Base-by-base conservation (phyloP, 2,888 invertebrate genomes). In the Cantharis nigra region DNA sequence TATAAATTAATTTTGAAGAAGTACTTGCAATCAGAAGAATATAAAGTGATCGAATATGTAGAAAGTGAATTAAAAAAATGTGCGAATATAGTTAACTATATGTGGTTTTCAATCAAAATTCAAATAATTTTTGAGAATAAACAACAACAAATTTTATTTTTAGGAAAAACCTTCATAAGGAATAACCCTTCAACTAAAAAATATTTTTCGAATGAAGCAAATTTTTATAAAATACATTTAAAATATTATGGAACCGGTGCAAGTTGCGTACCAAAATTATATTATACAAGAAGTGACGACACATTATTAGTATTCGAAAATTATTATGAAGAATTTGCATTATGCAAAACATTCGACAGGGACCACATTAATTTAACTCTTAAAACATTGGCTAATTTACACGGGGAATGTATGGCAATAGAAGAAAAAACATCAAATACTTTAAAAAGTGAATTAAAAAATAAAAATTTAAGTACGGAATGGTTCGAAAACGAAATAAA, bases 261-360 rank as follows among this genome's bases (percentile, higher is more conserved):
- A 7, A 77, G 77, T 23, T 78, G 74, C 13, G 72, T 75, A 14
- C 79, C 80, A 10, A 77, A 74, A 23, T 77, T 72, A 28, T 67
- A 26, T 67, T 81, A 87, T 13, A 81, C 83, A 1, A 85, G 86
- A 62, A 78, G 83, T 2, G 81, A 84, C 62, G 83, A 88, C 72
- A 75, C 86, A 11, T 74, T 78, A 9, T 77, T 89, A 2, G 83
- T 90, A 3, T 85, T 89, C 23, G 89, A 90, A 78, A 87, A 90
- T 69, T 80, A 89, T n/a, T 71, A 77, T 1, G n/a, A 28, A 33
- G 85, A 85, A 5, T 89, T 78, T 71, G 62, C 78, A 77, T 71
- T 75, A 9, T 76, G 83, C 9, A 16, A 69, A n/a, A 33, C 13
- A 2, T 69, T 28, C 11, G 69, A 69, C 11, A 9, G 11, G 7